Evolutionary conservation across 2,888 invertebrate species (phyloP), one percentile per base, ranked within the genome.

Genomic region (Plagodis pulveraria): DNA sequence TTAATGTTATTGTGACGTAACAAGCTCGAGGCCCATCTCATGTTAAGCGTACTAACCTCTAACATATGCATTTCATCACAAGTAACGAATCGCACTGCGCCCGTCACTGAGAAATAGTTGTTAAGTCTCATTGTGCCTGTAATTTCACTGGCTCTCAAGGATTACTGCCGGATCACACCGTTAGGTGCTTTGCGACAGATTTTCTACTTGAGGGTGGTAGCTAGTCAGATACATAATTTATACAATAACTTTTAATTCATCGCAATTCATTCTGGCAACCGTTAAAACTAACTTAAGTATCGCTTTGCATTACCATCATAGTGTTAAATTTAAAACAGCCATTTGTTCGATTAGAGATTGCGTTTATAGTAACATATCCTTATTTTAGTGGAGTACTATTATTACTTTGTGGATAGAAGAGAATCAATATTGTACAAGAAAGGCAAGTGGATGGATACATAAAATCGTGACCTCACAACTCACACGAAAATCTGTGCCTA

Each of bases 181-280:
- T n/a, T n/a, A n/a, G n/a, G n/a, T n/a, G n/a, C n/a, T n/a, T n/a
- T n/a, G n/a, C n/a, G n/a, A n/a, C n/a, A n/a, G n/a, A n/a, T n/a
- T n/a, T n/a, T n/a, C n/a, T n/a, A n/a, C n/a, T n/a, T n/a, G n/a
- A n/a, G n/a, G n/a, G n/a, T n/a, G n/a, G n/a, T n/a, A n/a, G n/a
- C n/a, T n/a, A n/a, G n/a, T n/a, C n/a, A n/a, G n/a, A n/a, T n/a
- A n/a, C n/a, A n/a, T n/a, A n/a, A n/a, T n/a, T n/a, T n/a, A n/a
- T n/a, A 80, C 83, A 81, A 81, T 86, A 84, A 84, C 84, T 87
- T 86, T 87, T 85, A 83, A 73, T 72, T 72, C 79, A 80, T 84
- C 86, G 83, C 82, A 83, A 81, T 84, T 81, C 75, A 84, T 86
- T 83, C 80, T 71, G 76, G 79, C 64, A 72, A 81, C 80, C 76